Conservation (phyloP, 2,888 invertebrate species). For the Dasypolia templi region DNA sequence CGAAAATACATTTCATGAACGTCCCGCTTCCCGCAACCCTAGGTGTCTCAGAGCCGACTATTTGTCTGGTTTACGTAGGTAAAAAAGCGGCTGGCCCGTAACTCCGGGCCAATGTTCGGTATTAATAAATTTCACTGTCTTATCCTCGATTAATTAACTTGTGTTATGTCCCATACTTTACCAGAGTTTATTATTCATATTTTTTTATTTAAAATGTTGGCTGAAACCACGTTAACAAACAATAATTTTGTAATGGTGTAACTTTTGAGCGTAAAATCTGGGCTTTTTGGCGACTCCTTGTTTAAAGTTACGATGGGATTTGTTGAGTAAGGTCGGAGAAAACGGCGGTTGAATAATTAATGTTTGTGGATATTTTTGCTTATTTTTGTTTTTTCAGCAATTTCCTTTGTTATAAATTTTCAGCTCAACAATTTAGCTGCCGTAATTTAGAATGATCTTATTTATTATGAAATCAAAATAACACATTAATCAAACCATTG, state of each 20-base stretch:
- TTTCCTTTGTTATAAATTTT: constrained; percentile 11
- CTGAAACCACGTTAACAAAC: constrained; percentile 43
- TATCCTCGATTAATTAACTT: constrained; percentile 77
- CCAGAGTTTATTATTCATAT: constrained; percentile 70
- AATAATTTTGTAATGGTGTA: constrained; percentile 57
- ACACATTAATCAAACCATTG: constrained; percentile 13
- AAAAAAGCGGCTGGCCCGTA: constrained; percentile 70
- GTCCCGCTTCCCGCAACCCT: constrained; percentile 49
- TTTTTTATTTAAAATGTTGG: constrained; percentile 68
- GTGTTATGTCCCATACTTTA: constrained; percentile 67
- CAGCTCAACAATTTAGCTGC: neutral
- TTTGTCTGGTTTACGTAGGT: constrained; percentile 76
- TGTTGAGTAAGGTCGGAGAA: constrained; percentile 43
- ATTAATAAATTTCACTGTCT: constrained; percentile 78
- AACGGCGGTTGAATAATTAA: constrained; percentile 22
- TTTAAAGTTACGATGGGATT: constrained; percentile 47
- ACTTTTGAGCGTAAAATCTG: constrained; percentile 51
- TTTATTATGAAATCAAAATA: constrained; percentile 19
- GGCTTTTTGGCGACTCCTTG: constrained; percentile 42
- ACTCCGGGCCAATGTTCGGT: constrained; percentile 54
- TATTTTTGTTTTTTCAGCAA: constrained; percentile 13
- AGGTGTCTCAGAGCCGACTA: constrained; percentile 68
- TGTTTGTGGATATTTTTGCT: constrained; percentile 32
- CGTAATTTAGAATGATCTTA: constrained; percentile 23
- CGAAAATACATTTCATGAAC: neutral